A percentile compares a stretch with the other conserved stretches of the same genome.
Evolutionary conservation across 2,888 invertebrate genomes (phyloP).

Genomic region (Gymnocheta viridis): DNA sequence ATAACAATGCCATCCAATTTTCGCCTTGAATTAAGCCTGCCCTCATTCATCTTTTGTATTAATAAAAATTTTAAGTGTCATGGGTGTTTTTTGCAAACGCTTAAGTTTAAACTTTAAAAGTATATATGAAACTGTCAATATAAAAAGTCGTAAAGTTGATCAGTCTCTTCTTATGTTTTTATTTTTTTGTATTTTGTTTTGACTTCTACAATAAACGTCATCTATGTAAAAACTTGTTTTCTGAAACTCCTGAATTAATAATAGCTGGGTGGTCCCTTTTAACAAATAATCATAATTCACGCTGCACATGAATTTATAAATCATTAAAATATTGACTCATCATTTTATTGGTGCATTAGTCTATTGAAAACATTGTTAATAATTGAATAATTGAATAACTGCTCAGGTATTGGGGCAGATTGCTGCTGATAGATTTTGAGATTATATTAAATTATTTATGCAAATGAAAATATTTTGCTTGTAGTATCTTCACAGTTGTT

Average conservation of each 20-base stretch:
- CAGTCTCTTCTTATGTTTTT: too few relatives aligned
- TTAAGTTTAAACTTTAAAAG: too few relatives aligned
- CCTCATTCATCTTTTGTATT: too few relatives aligned
- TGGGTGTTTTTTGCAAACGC: too few relatives aligned
- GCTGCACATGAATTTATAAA: neutral
- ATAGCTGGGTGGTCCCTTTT: neutral
- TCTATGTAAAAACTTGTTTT: too few relatives aligned
- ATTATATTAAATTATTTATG: neutral
- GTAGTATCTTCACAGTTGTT: neutral
- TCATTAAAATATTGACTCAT: neutral
- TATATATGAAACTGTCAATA: too few relatives aligned
- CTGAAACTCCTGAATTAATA: neutral
- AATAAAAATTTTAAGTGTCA: too few relatives aligned
- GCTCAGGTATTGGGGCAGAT: neutral
- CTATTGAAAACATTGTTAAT: constrained; percentile 15
- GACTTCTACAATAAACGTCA: too few relatives aligned
- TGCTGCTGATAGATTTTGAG: neutral
- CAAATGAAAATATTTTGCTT: neutral
- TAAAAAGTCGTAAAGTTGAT: too few relatives aligned
- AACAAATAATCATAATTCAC: neutral
- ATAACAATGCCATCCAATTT: too few relatives aligned
- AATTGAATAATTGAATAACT: constrained; percentile 20
- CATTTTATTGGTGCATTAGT: neutral
- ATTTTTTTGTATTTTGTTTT: too few relatives aligned
- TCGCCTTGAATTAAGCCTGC: too few relatives aligned